Conservation (phyloP, 35 echinoderm and acorn worm species). For the Hemicentrotus pulcherrimus region DNA sequence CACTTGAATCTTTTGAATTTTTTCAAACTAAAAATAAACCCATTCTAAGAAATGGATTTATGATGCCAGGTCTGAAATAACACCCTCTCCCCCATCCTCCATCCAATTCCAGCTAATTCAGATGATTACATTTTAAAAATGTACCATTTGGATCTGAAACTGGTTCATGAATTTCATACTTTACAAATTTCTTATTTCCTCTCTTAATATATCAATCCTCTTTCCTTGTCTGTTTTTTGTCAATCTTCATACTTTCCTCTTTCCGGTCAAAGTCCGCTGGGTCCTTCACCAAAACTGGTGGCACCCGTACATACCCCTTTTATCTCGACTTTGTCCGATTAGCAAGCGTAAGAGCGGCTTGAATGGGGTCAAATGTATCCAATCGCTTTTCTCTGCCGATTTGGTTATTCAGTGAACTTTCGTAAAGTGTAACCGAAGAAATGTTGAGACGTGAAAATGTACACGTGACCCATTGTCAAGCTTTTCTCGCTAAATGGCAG, state of each 20-base stretch:
- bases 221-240: neutral
- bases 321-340: neutral
- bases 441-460: neutral
- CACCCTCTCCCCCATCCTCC: too few relatives aligned
- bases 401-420: neutral
- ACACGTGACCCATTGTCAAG: neutral
- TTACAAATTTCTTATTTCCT: neutral
- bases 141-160: neutral
- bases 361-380: slow-evolving; percentile 16
- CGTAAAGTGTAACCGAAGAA: slow-evolving; percentile 10
- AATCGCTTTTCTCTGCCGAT: neutral
- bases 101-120: neutral
- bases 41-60: too few relatives aligned
- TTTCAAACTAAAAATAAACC: too few relatives aligned
- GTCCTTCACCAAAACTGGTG: neutral
- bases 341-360: neutral
- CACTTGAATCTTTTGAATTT: too few relatives aligned
- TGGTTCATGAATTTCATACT: neutral
- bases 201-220: neutral
- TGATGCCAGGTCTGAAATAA: too few relatives aligned
- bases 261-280: neutral
- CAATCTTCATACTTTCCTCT: neutral
- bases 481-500: neutral
- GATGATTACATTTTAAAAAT: neutral
- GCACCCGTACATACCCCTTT: neutral